phyloP scores from a whole-genome alignment of 2,797 vertebrate genomes.

The Microchirus variegatus region DNA sequence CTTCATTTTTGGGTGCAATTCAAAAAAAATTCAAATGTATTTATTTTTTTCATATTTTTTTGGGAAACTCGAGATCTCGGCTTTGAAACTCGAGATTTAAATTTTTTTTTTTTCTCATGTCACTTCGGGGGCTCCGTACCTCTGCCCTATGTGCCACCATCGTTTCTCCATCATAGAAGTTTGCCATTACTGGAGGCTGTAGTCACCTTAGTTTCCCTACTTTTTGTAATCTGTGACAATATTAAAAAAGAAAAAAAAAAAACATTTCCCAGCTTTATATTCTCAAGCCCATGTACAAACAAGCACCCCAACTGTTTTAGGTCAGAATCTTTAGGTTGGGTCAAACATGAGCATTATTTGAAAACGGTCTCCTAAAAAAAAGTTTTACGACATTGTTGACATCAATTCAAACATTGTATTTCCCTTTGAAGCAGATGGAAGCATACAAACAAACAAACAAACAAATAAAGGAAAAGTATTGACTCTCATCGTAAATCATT shows the following conservation, averaged over 20 bases:
- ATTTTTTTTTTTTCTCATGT: too few relatives aligned
- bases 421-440: background rate
- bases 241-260: too few relatives aligned
- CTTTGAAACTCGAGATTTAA: too few relatives aligned
- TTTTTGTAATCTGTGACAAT: constrained; percentile 59
- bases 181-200: constrained; percentile 72
- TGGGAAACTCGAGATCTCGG: too few relatives aligned
- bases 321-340: too few relatives aligned
- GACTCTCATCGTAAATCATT: background rate
- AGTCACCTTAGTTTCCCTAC: constrained; percentile 73
- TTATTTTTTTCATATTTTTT: too few relatives aligned
- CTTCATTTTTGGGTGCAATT: too few relatives aligned
- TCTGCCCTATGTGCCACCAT: constrained; percentile 54
- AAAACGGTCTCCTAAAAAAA: background rate
- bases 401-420: background rate
- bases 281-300: too few relatives aligned
- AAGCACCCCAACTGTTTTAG: too few relatives aligned
- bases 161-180: constrained; percentile 71
- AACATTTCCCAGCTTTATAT: too few relatives aligned
- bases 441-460: background rate
- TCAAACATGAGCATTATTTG: background rate
- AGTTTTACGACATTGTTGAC: background rate
- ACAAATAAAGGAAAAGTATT: background rate
- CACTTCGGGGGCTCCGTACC: too few relatives aligned
- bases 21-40: too few relatives aligned